Evolutionary conservation across 2,888 invertebrate species (phyloP), one percentile per base, ranked within the genome.

Genomic region (Prenolepis imparis): DNA sequence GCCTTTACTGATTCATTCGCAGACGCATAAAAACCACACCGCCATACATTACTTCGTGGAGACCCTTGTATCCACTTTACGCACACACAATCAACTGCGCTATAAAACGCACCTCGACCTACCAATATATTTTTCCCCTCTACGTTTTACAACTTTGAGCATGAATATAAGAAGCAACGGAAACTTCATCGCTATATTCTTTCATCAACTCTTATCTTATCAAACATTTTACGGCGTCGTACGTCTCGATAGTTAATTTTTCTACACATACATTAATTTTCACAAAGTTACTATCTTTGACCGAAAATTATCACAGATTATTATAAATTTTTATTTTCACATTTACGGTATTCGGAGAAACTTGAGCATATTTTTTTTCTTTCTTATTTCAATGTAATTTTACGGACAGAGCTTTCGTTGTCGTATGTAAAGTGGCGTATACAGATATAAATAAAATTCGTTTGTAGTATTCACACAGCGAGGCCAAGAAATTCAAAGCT

Each of bases 1-100:
- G 84, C 90, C 90, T 84, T 87, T 85, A 84, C 88, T 80, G 91
- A 91, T 90, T 90, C 91, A 90, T 91, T 86, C 89, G 84, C 84
- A 86, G 85, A 84, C 84, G 88, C 86, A 84, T 88, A 91, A 91
- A 91, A 90, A 90, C 82, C 87, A 85, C 85, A 84, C 88, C 73
- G 90, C 83, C 91, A 89, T 91, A 91, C 83, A 87, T 91, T 89
- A 90, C 91, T 70, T 59, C 82, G 28, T 36, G 72, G 48, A 18
- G 82, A 61, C 83, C 64, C 87, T 82, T 77, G 83, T 82, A 86
- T 86, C 82, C 86, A 81, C 86, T 89, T 83, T 68, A 86, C 85
- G 87, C 87, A 80, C 84, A 81, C 87, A 84, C 87, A 64, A 84
- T 82, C 75, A 57, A 44, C 67, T 28, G 67, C 81, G 74, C 83